Percentiles rank a stretch among this genome's conserved stretches.
These are phyloP conservation scores for Erebia ligea DNA, from an alignment of 2,888 invertebrate species.

Conservation along the genomic window DNA sequence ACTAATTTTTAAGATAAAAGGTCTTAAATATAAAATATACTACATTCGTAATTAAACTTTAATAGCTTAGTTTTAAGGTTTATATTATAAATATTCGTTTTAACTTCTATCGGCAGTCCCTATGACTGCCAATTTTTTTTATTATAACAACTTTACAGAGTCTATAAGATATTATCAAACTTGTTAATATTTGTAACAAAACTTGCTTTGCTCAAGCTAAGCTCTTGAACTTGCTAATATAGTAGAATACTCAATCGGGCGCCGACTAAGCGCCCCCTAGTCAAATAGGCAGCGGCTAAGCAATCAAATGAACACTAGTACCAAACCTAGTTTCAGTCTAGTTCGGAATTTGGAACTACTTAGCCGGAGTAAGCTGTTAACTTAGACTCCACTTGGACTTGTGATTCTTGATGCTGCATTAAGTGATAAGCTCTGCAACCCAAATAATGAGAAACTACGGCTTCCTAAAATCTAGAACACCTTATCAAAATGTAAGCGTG, in stretches of 20 bases:
- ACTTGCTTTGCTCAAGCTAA: neutral
- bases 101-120: no score
- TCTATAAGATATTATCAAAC: no score
- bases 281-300: slow-evolving; percentile 29
- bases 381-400: slow-evolving; percentile 24
- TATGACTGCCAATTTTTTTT: no score
- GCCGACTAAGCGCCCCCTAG: slow-evolving; percentile 20
- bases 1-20: no score
- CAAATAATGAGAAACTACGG: no score
- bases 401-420: slow-evolving; percentile 3
- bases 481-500: no score
- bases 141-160: no score
- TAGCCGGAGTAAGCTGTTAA: slow-evolving; percentile 25
- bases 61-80: no score
- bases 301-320: slow-evolving; percentile 34
- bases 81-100: no score
- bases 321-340: slow-evolving; percentile 22
- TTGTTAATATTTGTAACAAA: neutral
- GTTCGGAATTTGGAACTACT: slow-evolving; percentile 25
- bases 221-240: neutral
- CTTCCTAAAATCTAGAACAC: neutral
- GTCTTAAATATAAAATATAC: no score
- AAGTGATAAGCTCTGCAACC: neutral
- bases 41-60: no score
- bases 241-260: slow-evolving; percentile 31